Evolutionary conservation across 2,113 vertebrate genomes (phyloP), one percentile per base, ranked within the genome.

Genomic region (Craseonycteris thonglongyai): DNA sequence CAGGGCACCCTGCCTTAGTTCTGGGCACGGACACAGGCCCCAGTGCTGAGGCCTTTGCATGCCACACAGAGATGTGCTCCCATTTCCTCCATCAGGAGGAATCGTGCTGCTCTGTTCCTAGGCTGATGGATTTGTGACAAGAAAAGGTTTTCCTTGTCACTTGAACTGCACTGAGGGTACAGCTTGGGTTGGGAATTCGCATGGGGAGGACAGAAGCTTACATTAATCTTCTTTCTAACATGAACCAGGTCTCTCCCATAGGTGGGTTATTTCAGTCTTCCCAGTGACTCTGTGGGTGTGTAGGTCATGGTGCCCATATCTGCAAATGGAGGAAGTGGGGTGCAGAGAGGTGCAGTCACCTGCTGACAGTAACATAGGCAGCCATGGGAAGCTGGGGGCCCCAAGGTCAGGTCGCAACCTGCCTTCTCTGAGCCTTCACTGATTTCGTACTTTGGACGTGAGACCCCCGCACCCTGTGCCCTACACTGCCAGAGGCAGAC

Each of bases 21-120:
- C 66, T 30, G 6, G 33, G 45, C 30, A 0, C 38, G 5, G 6
- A n/a, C 33, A 12, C 0, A 28, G 24, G 42, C 30, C 24, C 5
- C 21, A 13, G 19, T n/a, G 13, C n/a, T 45, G 75, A 54, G n/a
- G n/a, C 22, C 51, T 35, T 40, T 18, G 35, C 45, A 0, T 45
- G n/a, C 18, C 4, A n/a, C 45, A 16, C 30, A 35, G 56, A 5
- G 0, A 26, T 54, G 35, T 18, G 6, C 1, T 35, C 30, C 26
- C 45, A 9, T 63, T 63, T 54, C 56, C 75, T 63, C 35, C 30
- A 1, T 45, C 35, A 12, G 9, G 65, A 38, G 66, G 21, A 18
- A 10, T 30, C 30, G 10, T 33, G 49, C n/a, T 72, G 45, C 22
- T 12, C 15, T 33, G 4, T 54, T 54, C 76, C 0, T 0, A 26